Base-by-base conservation (phyloP, 2,888 invertebrate genomes). In the Tanypteryx hageni region DNA sequence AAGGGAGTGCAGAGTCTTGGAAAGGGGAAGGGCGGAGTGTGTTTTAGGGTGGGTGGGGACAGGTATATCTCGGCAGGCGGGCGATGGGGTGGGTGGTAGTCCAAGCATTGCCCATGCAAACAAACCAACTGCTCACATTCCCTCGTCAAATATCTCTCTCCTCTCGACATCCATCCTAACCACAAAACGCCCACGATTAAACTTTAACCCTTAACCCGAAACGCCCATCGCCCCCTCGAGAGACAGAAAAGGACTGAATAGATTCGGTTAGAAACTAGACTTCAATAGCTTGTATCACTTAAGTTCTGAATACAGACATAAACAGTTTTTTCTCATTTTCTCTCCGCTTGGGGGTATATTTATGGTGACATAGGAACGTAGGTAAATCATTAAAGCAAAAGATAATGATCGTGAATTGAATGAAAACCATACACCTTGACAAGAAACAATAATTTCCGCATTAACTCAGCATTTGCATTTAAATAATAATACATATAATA, bases 1-100 rank as follows among this genome's bases (percentile, higher is more conserved):
- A n/a, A 84, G 16, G 85, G 85, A 85, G 85, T 85, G 85, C 85
- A 85, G 58, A 57, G 85, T 76, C 22, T 7, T 85, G 58, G 56
- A 56, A 57, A 16, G 83, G 84, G 57, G 57, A 56, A 85, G 58
- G 58, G 85, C 85, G 85, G 18, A 57, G 57, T 57, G 85, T 57
- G 18, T 22, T 85, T 57, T 57, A 57, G 85, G 85, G 85, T 57
- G 85, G 44, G 82, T 44, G 82, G 85, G 58, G 58, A 58, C 56
- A 57, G 85, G 57, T 22, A 85, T 11, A 18, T 57, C 85, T 16
- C 85, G 57, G 85, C 85, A 22, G 58, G 57, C 85, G 85, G 85
- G 56, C 56, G 31, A 58, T 22, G 57, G 57, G 84, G 58, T 58
- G 58, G 58, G 58, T 85, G 85, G 85, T 57, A n/a, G 57, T 85